Percentiles rank a stretch among this genome's conserved stretches.
phyloP scores from a whole-genome alignment of 92 coral and sea anemone species.

The Phymanthus crucifer region DNA sequence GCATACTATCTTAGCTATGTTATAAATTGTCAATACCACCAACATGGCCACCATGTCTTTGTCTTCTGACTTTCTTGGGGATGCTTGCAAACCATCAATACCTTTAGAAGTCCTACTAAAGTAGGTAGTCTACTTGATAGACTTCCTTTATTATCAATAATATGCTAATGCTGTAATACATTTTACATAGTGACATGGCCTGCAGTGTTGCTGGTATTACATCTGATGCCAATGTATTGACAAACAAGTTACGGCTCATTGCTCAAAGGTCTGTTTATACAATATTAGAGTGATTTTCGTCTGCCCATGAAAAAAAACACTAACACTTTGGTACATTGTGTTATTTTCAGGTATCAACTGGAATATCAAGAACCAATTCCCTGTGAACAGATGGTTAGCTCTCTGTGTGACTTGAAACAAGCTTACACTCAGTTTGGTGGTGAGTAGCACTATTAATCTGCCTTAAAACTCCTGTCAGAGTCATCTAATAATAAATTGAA shows the following conservation, averaged over 20 bases:
- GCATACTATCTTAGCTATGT: too few species aligned
- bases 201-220: constrained; percentile 99
- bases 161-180: too few species aligned
- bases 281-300: not conserved
- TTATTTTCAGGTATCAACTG: constrained; percentile 74
- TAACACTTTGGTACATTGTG: not conserved
- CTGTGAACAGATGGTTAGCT: constrained; percentile 95
- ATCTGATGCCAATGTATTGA: constrained; percentile 96
- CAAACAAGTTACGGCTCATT: constrained; percentile 87
- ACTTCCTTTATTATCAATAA: too few species aligned
- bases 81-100: too few species aligned
- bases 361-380: constrained; percentile 97
- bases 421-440: constrained; percentile 99
- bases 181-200: constrained; percentile 80
- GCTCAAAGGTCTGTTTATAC: constrained; percentile 80
- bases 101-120: too few species aligned
- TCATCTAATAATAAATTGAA: too few species aligned
- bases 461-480: too few species aligned
- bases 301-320: not conserved
- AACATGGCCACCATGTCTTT: too few species aligned
- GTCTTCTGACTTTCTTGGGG: too few species aligned
- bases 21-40: too few species aligned
- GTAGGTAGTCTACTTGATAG: too few species aligned
- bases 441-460: constrained; percentile 6
- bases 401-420: constrained; percentile 93